A percentile compares a stretch with the other conserved stretches of the same genome.
phyloP scores from a whole-genome alignment of 92 coral and sea anemone species.

The Diadumene lineata region DNA sequence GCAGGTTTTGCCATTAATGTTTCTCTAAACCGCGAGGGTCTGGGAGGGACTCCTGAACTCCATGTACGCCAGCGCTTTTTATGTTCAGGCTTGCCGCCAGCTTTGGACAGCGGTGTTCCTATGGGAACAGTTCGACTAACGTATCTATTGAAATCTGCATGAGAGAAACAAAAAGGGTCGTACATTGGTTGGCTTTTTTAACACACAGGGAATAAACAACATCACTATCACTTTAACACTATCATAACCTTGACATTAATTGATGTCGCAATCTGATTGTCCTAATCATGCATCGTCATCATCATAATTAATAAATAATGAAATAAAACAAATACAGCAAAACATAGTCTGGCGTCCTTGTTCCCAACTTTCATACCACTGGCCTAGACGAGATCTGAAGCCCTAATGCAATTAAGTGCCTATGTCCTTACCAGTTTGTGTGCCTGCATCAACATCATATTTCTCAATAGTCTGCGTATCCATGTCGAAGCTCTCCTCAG shows the following conservation, averaged over 20 bases:
- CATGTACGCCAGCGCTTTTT: conserved; percentile 89
- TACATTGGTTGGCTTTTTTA: too few relatives aligned
- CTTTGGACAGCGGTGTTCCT: conserved; percentile 67
- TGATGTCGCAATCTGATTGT: too few relatives aligned
- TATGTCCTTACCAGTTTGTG: conserved; percentile 34
- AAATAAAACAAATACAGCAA: too few relatives aligned
- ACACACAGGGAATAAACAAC: too few relatives aligned
- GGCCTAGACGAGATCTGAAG: too few relatives aligned
- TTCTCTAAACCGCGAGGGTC: conserved; percentile 85
- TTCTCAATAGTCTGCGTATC: conserved; percentile 17
- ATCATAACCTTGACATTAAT: too few relatives aligned
- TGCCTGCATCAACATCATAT: conserved; percentile 56
- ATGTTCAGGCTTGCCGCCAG: conserved; percentile 72
- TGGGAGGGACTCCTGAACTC: conserved; percentile 82
- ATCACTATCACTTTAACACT: too few relatives aligned
- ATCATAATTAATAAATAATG: too few relatives aligned
- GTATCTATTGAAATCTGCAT: conserved; percentile 57
- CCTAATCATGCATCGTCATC: too few relatives aligned
- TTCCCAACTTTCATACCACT: too few relatives aligned
- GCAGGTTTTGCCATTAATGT: conserved; percentile 79
- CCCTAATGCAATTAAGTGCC: too few relatives aligned
- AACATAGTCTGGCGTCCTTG: too few relatives aligned
- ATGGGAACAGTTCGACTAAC: conserved; percentile 53
- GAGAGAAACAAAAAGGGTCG: neutral
- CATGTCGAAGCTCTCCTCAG: neutral